phyloP scores from a whole-genome alignment of 2,888 invertebrate species.

The Molanna angustata region DNA sequence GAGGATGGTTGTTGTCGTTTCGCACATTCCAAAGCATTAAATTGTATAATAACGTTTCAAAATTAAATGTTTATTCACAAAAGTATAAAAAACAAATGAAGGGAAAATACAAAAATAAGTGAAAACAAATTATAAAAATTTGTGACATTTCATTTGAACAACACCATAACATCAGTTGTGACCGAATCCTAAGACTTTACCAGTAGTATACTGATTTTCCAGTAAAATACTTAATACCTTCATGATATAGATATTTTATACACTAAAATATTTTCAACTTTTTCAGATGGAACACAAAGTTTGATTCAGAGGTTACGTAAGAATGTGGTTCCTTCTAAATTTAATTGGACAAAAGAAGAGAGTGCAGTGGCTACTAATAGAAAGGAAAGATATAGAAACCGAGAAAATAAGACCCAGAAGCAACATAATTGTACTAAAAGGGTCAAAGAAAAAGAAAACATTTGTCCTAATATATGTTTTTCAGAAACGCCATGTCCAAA shows the following conservation, averaged over 20 bases:
- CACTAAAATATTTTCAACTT: background rate
- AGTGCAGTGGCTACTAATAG: background rate
- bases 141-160: background rate
- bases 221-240: background rate
- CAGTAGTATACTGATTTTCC: background rate
- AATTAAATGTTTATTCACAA: background rate
- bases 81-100: background rate
- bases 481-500: background rate
- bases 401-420: background rate
- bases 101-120: background rate
- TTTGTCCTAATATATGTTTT: constrained; percentile 2
- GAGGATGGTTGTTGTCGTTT: background rate
- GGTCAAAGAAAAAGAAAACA: background rate
- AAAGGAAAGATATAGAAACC: constrained; percentile 1
- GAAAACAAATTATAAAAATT: background rate
- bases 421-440: background rate
- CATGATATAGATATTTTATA: background rate
- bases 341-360: constrained; percentile 3
- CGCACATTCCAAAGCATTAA: background rate
- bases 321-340: constrained; percentile 4
- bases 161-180: background rate
- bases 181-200: background rate
- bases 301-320: constrained; percentile 4
- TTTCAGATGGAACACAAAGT: constrained; percentile 4
- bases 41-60: background rate